Conservation (phyloP, 2,113 vertebrate genomes). For the Nettapus auritus region DNA sequence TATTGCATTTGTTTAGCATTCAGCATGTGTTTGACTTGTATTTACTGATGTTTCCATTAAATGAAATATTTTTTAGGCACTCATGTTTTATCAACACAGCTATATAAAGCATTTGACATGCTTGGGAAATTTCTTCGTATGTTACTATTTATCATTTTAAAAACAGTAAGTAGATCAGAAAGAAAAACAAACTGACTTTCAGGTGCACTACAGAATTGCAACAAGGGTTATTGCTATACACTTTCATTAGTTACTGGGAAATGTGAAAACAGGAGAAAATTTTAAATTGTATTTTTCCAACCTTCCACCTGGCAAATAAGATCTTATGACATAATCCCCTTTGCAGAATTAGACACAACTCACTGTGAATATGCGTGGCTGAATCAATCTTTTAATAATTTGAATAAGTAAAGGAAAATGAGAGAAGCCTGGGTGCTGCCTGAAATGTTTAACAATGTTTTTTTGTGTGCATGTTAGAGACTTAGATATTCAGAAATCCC, state of each 20-base stretch:
- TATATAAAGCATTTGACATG: constrained; percentile 28
- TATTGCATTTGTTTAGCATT: neutral
- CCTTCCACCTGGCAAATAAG: neutral
- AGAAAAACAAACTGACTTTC: neutral
- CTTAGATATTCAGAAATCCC: neutral
- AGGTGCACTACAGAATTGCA: neutral
- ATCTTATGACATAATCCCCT: neutral
- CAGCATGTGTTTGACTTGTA: constrained; percentile 17
- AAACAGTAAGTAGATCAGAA: neutral
- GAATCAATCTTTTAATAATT: neutral
- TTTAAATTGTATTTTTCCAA: neutral
- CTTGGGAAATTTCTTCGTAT: neutral
- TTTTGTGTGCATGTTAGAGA: neutral
- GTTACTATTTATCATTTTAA: constrained; percentile 20
- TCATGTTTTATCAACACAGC: constrained; percentile 12
- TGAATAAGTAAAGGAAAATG: neutral
- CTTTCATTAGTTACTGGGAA: neutral
- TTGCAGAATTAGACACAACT: neutral
- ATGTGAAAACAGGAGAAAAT: neutral
- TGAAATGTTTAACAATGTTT: neutral
- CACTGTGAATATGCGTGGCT: neutral
- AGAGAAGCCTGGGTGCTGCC: neutral
- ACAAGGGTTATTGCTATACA: neutral
- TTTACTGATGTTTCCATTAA: constrained; percentile 45
- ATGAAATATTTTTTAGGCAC: neutral